Conservation (phyloP, 2,797 vertebrate species). For the Zonotrichia albicollis region DNA sequence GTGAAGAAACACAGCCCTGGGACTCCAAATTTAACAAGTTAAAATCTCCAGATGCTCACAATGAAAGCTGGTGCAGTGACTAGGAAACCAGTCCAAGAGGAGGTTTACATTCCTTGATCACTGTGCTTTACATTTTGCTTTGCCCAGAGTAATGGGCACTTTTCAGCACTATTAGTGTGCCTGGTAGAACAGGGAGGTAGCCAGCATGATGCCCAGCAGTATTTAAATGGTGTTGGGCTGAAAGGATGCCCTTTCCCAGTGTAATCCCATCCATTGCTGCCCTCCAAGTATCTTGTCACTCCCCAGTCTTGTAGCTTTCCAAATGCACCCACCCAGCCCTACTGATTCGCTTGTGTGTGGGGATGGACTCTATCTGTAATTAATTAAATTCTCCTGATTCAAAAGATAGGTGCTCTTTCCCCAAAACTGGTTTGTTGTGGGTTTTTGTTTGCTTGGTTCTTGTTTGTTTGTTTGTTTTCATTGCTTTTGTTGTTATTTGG, state of each 20-base stretch:
- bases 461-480: neutral
- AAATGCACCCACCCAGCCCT: neutral
- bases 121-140: neutral
- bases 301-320: neutral
- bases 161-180: neutral
- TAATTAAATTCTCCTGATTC: neutral
- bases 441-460: neutral
- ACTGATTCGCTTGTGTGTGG: neutral
- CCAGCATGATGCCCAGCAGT: accelerated
- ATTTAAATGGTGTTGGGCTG: neutral
- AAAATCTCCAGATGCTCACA: neutral
- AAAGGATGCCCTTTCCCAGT: neutral
- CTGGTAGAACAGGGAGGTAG: neutral
- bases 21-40: neutral
- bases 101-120: neutral
- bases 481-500: neutral
- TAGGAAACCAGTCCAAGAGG: neutral
- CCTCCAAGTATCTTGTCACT: neutral
- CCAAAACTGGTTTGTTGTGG: neutral
- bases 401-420: neutral
- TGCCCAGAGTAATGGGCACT: neutral
- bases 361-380: neutral
- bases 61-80: neutral
- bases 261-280: neutral
- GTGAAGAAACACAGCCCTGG: neutral